These are phyloP conservation scores for Nymphalis urticae DNA, from an alignment of 2,888 invertebrate genomes.

Conservation along the genomic window DNA sequence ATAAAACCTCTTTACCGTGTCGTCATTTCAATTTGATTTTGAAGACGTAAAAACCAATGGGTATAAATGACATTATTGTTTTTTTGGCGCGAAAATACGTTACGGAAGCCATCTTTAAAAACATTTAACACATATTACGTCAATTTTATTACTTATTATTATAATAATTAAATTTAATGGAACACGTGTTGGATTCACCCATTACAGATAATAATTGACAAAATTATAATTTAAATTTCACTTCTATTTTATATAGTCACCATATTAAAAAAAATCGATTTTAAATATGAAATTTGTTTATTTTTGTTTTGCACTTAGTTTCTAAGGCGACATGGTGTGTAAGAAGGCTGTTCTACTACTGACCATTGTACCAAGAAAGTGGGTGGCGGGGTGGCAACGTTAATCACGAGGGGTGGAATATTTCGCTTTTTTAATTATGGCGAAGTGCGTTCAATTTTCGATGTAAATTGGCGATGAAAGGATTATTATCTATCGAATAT, in stretches of 20 bases:
- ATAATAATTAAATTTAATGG: neutral
- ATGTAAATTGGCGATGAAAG: conserved; percentile 29
- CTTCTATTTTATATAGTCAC: neutral
- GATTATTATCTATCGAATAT: conserved; percentile 18
- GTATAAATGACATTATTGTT: conserved; percentile 58
- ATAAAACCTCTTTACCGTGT: conserved; percentile 43
- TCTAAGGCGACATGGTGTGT: conserved; percentile 73
- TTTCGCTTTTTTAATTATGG: conserved; percentile 78
- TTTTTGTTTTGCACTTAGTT: conserved; percentile 77
- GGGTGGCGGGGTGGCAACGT: conserved; percentile 51
- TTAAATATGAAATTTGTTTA: conserved; percentile 60
- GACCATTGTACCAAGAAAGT: conserved; percentile 74
- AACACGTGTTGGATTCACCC: conserved; percentile 8
- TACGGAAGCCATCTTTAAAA: conserved; percentile 63
- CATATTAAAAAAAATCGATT: neutral
- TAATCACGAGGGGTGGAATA: conserved; percentile 74
- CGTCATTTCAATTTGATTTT: conserved; percentile 80
- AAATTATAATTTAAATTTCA: conserved; percentile 11
- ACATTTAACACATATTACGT: conserved; percentile 29
- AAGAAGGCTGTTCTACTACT: conserved; percentile 71
- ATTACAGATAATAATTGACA: conserved; percentile 17
- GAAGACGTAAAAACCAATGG: conserved; percentile 69
- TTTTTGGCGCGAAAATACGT: conserved; percentile 74
- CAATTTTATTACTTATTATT: conserved; percentile 18
- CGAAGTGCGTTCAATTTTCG: conserved; percentile 62